Base-by-base conservation (phyloP, 37 sponge, comb jelly and placozoan genomes). In the Chondrilla cf. caribensis region DNA sequence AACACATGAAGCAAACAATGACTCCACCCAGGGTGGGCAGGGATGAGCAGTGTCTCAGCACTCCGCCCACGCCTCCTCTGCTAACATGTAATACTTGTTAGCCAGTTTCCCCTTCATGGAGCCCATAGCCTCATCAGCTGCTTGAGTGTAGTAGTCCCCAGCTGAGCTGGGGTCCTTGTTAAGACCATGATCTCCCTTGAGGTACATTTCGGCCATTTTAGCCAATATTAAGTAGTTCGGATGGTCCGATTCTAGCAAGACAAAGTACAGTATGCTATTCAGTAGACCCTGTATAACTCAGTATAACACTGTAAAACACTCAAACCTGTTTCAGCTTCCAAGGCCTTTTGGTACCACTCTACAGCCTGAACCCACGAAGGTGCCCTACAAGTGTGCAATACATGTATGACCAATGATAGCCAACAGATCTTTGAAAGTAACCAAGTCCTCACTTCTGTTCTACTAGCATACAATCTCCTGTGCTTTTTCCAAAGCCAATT, bases 81-180 rank as follows among this genome's bases (percentile, higher is more conserved):
- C 95, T 28, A 89, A 60, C 83, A 82, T 86, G 80, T 86, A 94
- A 71, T 83, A 95, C 87, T 90, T 90, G 78, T 64, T 92, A 41
- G 96, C 90, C 32, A 95, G 84, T 51, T 87, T 86, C 3, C 96
- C 96, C 26, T 95, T 95, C 91, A 92, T 89, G 17, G 87, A 84
- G 0, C 70, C 87, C 88, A 86, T 92, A 7, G 96, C 96, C 0
- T 68, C 79, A 55, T 95, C 96, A 14, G 91, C 96, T 9, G 96
- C 93, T 70, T 92, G 76, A 5, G 82, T 80, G 82, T 88, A 95
- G 32, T 89, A 81, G 11, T 95, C 88, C 11, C 89, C 95, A 22
- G 95, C 83, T 62, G 58, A 71, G 25, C 86, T 71, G 60, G 58
- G 58, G 57, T 86, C 84, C 44, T 71, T 67, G 3, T 58, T 51